Base-by-base conservation (phyloP, 2,113 vertebrate genomes). In the Planiliza haematocheilus region DNA sequence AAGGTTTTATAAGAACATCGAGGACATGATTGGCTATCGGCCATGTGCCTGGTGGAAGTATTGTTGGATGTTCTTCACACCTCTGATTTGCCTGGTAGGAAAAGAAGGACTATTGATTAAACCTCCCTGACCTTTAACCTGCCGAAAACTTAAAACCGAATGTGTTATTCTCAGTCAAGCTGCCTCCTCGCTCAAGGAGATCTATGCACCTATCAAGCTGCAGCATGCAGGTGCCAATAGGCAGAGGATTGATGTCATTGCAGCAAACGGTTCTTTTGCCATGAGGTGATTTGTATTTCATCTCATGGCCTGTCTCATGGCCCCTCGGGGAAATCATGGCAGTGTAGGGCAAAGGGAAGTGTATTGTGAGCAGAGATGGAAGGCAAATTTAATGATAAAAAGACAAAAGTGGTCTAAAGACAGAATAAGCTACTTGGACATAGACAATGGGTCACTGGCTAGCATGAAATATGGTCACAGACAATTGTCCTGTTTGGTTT, bases 21-120 rank as follows among this genome's bases (percentile, higher is more conserved):
- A 96, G 83, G 95, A 97, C 77, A 97, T 97, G 96, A 96, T 97
- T 18, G 96, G 96, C 62, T 97, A 97, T 86, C 92, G 93, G 69
- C 95, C 95, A 3, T 95, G 95, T 43, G 51, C 74, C 18, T 97
- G 95, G 95, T 97, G 96, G 96, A 97, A 96, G 70, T 93, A 95
- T 60, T 97, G 96, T 60, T 97, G 96, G 96, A 92, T 84, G 37
- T 92, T 93, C 79, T 97, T 97, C 85, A 97, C 94, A 1, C 96
- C 96, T 6, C 77, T 95, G 46, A 95, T 96, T 72, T 96, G 96
- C 81, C 87, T 97, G 94, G 96, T 97, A 93, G 77, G 92, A 39
- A 16, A 18, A 16, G 6, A 58, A n/a, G 20, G 43, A 56, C 74
- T 50, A 36, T 73, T 1, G 50, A 72, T 53, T 80, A 48, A n/a